Base-by-base conservation (phyloP, 1,140 invertebrate genomes). In the Phthorimaea operculella region DNA sequence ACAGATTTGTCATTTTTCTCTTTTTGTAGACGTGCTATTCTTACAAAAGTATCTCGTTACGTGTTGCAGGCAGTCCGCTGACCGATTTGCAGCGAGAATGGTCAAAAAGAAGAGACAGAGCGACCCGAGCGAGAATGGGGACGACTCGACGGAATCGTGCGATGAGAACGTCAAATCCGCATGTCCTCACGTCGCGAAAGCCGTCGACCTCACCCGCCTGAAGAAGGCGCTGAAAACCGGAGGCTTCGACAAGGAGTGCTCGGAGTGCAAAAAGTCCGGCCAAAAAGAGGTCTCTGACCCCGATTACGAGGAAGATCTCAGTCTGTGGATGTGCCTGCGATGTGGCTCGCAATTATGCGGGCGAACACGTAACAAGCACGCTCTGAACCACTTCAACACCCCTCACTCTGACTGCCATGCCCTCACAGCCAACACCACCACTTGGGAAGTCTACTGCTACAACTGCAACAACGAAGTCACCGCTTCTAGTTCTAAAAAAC, bases 341-440 rank as follows among this genome's bases (percentile, higher is more conserved):
- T 93, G 92, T 86, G 94, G 93, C 11, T 77, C 91, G 51, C 90
- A 93, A 79, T 88, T 91, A 36, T 96, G 95, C 85, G 93, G 92
- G 34, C 87, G 90, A 54, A 85, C 87, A 9, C 86, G 90, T 9
- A 88, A 89, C 67, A 86, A 90, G 60, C 95, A 97, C 84, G 93
- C 93, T 1, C 65, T 93, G 10, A 86, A 90, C 49, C 95, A 97
- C 81, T 92, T 88, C 72, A 85, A 91, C 64, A 93, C 88, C 1
- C 91, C 93, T 3, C 90, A 89, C 61, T 95, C 92, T 8, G 92
- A 93, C 67, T 87, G 80, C 12, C 95, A 97, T 84, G 87, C 89
- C 7, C 67, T 96, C 45, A 90, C 90, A 14, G 85, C 93, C 33
- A 92, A 95, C 66, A 92, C 91, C 4, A 87, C 89, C 12, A 81